Conservation (phyloP, 2,888 invertebrate species). For the Nymphalis polychloros region DNA sequence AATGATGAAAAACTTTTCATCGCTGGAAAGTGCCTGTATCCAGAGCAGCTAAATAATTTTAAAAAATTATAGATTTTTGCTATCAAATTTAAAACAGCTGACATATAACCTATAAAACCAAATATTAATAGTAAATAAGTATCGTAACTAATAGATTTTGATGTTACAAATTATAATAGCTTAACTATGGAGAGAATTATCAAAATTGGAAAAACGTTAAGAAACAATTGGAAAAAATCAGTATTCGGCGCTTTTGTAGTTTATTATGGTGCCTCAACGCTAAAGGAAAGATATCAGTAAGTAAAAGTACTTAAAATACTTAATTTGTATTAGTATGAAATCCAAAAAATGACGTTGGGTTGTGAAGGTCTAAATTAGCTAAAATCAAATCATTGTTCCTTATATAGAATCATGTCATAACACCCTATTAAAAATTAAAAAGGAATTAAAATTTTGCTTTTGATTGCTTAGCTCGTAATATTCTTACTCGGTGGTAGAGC, state of each 20-base stretch:
- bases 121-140: neutral
- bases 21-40: too few relatives aligned
- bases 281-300: slow-evolving; percentile 89
- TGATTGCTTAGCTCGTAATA: too few relatives aligned
- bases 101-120: slow-evolving; percentile 10
- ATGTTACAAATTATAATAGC: neutral
- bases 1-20: too few relatives aligned
- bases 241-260: slow-evolving; percentile 84
- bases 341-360: too few relatives aligned
- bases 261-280: slow-evolving; percentile 86
- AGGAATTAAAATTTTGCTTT: too few relatives aligned
- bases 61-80: neutral
- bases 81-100: slow-evolving; percentile 18
- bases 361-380: too few relatives aligned
- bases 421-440: too few relatives aligned
- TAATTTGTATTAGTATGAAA: too few relatives aligned
- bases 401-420: too few relatives aligned
- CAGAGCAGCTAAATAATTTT: neutral
- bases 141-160: slow-evolving; percentile 1
- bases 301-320: slow-evolving; percentile 41
- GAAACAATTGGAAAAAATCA: slow-evolving; percentile 96
- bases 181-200: slow-evolving; percentile 79
- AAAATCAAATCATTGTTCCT: too few relatives aligned
- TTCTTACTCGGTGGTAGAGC: too few relatives aligned
- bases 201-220: slow-evolving; percentile 84